phyloP scores from a whole-genome alignment of 2,797 vertebrate genomes.

The Atherinosoma microstoma region DNA sequence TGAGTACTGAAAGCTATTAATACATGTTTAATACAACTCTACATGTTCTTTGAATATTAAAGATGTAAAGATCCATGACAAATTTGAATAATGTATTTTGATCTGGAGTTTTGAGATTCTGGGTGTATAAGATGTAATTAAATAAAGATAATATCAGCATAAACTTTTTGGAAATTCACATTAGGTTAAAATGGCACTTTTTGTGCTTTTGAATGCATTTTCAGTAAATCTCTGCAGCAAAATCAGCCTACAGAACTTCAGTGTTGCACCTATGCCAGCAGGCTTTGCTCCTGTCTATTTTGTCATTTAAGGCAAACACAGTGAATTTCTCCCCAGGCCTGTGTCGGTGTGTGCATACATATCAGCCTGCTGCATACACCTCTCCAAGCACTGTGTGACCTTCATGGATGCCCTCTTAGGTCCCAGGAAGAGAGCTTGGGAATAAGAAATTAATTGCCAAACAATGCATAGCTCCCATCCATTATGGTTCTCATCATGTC shows the following conservation, averaged over 20 bases:
- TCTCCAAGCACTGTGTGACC: slow-evolving; percentile 66
- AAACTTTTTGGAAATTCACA: slow-evolving; percentile 7
- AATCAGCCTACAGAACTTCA: slow-evolving; percentile 26
- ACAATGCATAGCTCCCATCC: slow-evolving; percentile 88
- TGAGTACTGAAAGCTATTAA: slow-evolving; percentile 4
- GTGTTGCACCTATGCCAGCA: slow-evolving; percentile 32
- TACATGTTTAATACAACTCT: not conserved
- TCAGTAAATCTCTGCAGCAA: slow-evolving; percentile 12
- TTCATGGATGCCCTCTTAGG: slow-evolving; percentile 70
- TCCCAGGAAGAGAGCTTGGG: slow-evolving; percentile 56
- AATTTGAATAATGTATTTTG: slow-evolving; percentile 7
- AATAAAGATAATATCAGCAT: not conserved
- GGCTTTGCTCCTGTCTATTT: slow-evolving; percentile 34
- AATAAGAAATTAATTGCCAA: slow-evolving; percentile 91
- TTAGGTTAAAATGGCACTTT: not conserved
- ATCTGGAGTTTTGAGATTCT: slow-evolving; percentile 1
- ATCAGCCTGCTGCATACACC: slow-evolving; percentile 51
- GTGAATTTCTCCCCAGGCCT: slow-evolving; percentile 37
- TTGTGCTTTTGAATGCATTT: slow-evolving; percentile 14
- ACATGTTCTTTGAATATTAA: not conserved
- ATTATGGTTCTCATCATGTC: slow-evolving; percentile 91
- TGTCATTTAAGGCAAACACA: slow-evolving; percentile 63
- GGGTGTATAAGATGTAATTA: not conserved
- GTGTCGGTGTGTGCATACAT: slow-evolving; percentile 60
- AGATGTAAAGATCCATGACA: not conserved